These are phyloP conservation scores for Pampusana beccarii DNA, from an alignment of 2,113 vertebrate species.

Conservation along the genomic window DNA sequence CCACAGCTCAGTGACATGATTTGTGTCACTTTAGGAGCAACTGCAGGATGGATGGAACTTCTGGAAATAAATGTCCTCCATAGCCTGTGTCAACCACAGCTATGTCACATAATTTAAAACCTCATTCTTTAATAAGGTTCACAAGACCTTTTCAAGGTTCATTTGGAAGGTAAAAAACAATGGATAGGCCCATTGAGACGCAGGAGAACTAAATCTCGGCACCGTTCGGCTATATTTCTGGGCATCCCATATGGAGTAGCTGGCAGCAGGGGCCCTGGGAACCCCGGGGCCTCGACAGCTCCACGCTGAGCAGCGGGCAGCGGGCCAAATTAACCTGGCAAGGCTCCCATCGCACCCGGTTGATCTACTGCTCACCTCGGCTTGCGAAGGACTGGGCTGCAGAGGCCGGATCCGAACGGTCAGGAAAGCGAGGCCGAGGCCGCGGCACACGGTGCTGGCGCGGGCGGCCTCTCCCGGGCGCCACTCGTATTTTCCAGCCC, in stretches of 20 bases:
- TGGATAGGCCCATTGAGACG: conserved; percentile 43
- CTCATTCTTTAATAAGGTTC: conserved; percentile 13
- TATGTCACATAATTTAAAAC: conserved; percentile 33
- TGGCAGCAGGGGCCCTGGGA: conserved; percentile 58
- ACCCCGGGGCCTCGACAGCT: conserved; percentile 1
- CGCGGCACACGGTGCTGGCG: neutral
- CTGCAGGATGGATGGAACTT: neutral
- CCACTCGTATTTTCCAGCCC: neutral
- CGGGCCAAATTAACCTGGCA: conserved; percentile 31
- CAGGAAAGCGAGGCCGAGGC: neutral
- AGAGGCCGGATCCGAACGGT: neutral
- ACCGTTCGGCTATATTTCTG: conserved; percentile 54
- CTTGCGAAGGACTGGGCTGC: neutral
- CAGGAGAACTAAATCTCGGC: conserved; percentile 27
- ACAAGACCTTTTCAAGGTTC: conserved; percentile 63
- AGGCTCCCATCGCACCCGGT: conserved; percentile 15
- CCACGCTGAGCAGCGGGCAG: conserved; percentile 34
- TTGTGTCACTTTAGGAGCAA: neutral
- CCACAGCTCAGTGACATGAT: neutral
- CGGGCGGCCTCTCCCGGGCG: neutral
- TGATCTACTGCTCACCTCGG: neutral
- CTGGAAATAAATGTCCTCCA: conserved; percentile 5
- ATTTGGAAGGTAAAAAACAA: conserved; percentile 49
- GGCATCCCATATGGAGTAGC: conserved; percentile 63
- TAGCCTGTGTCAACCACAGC: neutral